A percentile compares a stretch with the other conserved stretches of the same genome.
Conservation (phyloP, 2,113 vertebrate genomes). For the Empidonax traillii region DNA sequence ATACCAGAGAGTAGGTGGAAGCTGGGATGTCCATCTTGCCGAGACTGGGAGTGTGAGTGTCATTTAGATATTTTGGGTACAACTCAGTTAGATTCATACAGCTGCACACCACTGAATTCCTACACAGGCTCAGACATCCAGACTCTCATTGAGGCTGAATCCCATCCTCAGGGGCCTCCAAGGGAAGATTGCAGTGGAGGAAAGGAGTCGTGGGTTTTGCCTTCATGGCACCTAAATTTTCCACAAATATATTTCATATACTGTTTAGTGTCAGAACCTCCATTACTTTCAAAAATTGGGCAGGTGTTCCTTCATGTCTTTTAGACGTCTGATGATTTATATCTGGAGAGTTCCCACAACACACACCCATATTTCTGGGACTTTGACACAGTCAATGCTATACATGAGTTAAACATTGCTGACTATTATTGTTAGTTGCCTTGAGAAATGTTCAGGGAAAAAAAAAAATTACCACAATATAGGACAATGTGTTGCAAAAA, state of each 20-base stretch:
- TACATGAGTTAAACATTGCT: background rate
- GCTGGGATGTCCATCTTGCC: background rate
- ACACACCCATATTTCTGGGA: background rate
- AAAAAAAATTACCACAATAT: background rate
- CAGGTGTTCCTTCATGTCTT: background rate
- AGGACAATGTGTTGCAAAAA: slow-evolving; percentile 6
- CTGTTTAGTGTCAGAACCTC: background rate
- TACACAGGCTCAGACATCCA: background rate
- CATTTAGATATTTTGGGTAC: background rate
- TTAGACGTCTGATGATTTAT: background rate
- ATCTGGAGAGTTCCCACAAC: background rate
- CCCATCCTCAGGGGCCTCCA: background rate
- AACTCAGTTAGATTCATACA: background rate
- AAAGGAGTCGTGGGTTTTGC: background rate
- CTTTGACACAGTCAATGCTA: background rate
- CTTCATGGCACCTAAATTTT: background rate
- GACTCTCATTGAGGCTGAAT: background rate
- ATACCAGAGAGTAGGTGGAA: background rate
- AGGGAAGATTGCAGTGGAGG: background rate
- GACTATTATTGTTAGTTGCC: background rate
- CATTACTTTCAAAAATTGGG: background rate
- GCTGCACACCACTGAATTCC: background rate
- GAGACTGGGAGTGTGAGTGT: fast-evolving
- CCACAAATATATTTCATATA: background rate
- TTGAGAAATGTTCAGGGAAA: background rate